Base-by-base conservation (phyloP, 1,140 invertebrate species). In the Drosophila orena region DNA sequence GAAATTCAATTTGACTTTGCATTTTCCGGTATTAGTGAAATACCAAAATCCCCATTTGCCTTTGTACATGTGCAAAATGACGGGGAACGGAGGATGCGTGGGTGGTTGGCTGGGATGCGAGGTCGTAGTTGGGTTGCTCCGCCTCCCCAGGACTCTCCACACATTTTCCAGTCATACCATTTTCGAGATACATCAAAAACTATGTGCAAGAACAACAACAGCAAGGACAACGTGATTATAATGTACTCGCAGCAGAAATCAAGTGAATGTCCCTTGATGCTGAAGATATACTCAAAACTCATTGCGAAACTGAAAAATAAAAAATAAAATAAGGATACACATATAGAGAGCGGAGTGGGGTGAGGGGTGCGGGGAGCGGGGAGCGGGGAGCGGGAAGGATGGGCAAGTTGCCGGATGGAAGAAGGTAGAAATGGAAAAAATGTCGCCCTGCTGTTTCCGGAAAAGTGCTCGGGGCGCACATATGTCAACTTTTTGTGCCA, bases 401-500 rank as follows among this genome's bases (percentile, higher is more conserved):
- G 27, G n/a, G 30, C 30, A 30, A 30, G 38, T 34, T 12, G 37
- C n/a, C n/a, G n/a, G 24, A n/a, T 15, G 64, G 46, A 50, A 43
- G 49, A 64, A 60, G 57, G 52, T 37, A 46, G 58, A 81, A 73
- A 61, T 54, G 75, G 62, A 54, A 89, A 89, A 89, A 89, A 85
- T 81, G 80, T 85, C 74, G 85, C 81, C 73, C 81, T 86, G 76
- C 79, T 90, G 90, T 78, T 91, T 84, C 77, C 80, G 81, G 77
- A 90, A 91, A 91, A 88, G 71, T 90, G 90, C 90, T 88, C 75
- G 85, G 72, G 90, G 90, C 90, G 90, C 90, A 91, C 90, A 91
- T 91, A 91, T 91, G 90, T 91, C 90, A 91, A 91, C 85, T 91
- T 91, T 91, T 91, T 77, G 70, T 59, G 42, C 53, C 46, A 17